A percentile compares a stretch with the other conserved stretches of the same genome.
These are phyloP conservation scores for Euphydryas editha DNA, from an alignment of 2,888 invertebrate genomes.

Conservation along the genomic window DNA sequence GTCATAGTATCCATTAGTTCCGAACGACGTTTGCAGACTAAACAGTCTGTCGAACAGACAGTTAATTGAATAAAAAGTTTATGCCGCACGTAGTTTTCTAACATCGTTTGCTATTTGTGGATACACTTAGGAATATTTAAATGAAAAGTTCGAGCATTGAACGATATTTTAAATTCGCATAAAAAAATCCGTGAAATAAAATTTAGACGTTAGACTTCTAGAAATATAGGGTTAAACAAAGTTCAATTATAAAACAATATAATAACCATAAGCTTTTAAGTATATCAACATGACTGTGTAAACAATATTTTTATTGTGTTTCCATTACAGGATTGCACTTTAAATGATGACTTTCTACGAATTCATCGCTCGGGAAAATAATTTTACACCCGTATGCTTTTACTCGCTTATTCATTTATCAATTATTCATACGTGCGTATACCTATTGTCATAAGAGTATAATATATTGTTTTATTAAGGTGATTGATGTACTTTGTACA, in stretches of 20 bases:
- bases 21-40: slow-evolving; percentile 15
- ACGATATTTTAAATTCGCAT: background rate
- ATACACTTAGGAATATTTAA: slow-evolving; percentile 14
- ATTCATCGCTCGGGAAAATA: slow-evolving; percentile 1
- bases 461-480: slow-evolving; percentile 12
- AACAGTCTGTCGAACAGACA: slow-evolving; percentile 20
- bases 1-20: slow-evolving; percentile 22
- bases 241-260: background rate
- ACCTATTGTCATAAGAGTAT: slow-evolving; percentile 17
- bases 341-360: background rate
- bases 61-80: slow-evolving; percentile 21
- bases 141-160: background rate
- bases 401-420: slow-evolving; percentile 1
- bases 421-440: slow-evolving; percentile 4
- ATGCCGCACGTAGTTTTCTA: slow-evolving; percentile 6
- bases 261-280: slow-evolving; percentile 8
- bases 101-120: slow-evolving; percentile 14
- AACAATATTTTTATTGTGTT: slow-evolving; percentile 2
- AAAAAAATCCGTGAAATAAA: background rate
- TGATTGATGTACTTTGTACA: background rate
- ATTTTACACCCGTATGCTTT: slow-evolving; percentile 12
- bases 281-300: slow-evolving; percentile 10
- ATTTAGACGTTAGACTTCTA: background rate
- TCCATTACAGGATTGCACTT: background rate
- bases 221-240: background rate